Evolutionary conservation across 2,113 vertebrate species (phyloP).

Genomic region (Phoenicopterus ruber): DNA sequence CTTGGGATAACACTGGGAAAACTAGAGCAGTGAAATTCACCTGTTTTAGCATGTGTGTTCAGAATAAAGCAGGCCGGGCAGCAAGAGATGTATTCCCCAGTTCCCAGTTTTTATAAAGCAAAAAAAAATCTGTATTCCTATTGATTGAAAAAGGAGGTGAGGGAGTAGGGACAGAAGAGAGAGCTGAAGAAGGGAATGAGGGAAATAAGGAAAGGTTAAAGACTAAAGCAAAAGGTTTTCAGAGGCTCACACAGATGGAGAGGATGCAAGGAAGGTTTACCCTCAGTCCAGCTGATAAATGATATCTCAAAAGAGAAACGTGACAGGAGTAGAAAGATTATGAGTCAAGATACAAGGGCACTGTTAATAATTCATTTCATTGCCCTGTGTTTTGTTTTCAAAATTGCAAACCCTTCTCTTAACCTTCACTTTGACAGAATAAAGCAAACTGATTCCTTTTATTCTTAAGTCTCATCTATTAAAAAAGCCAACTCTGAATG

Average conservation of each 20-base stretch:
- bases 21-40: background rate
- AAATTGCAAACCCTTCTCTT: conserved; percentile 11
- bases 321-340: background rate
- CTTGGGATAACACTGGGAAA: background rate
- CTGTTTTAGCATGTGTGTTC: background rate
- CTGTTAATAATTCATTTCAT: conserved; percentile 31
- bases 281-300: background rate
- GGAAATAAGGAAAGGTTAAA: background rate
- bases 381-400: conserved; percentile 16
- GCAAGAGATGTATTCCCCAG: background rate
- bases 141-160: background rate
- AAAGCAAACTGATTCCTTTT: conserved; percentile 31
- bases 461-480: background rate
- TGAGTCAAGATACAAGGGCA: conserved; percentile 11
- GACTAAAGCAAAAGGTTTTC: background rate
- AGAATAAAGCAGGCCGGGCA: background rate
- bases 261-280: background rate
- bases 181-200: background rate
- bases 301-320: background rate
- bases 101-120: background rate
- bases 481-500: background rate
- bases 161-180: background rate
- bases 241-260: background rate
- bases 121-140: background rate
- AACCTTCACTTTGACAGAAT: conserved; percentile 19